These are phyloP conservation scores for Pseudomyrmex gracilis DNA, from an alignment of 1,140 invertebrate species.

Conservation along the genomic window DNA sequence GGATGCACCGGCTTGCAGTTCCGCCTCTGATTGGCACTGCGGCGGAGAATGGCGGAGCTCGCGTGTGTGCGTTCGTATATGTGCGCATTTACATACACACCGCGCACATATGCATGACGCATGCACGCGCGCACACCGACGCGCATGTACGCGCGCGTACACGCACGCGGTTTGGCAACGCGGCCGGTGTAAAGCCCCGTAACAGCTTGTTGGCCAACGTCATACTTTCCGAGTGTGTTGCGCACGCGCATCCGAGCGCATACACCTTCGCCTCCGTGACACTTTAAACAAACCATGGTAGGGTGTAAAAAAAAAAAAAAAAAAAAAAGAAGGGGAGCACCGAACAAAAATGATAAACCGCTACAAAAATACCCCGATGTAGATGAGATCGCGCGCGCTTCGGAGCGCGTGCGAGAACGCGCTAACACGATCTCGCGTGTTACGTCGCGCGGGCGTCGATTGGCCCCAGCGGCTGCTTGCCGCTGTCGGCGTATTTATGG, in stretches of 20 bases:
- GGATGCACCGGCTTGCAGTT: conserved; percentile 71
- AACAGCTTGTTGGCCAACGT: conserved; percentile 74
- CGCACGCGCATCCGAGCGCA: conserved; percentile 63
- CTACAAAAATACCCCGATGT: conserved; percentile 72
- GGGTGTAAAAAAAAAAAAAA: conserved; percentile 60
- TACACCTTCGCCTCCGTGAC: conserved; percentile 71
- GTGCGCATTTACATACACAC: too few relatives aligned
- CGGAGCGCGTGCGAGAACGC: conserved; percentile 11
- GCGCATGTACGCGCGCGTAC: conserved; percentile 2
- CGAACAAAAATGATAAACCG: conserved; percentile 72
- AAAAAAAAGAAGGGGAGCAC: conserved; percentile 61
- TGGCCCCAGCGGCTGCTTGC: conserved; percentile 51
- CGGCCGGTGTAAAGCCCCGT: conserved; percentile 70
- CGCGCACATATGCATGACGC: too few relatives aligned
- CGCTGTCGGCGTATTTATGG: conserved; percentile 44
- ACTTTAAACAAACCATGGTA: conserved; percentile 73
- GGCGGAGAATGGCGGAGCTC: conserved; percentile 63
- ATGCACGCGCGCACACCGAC: neutral
- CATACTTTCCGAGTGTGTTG: conserved; percentile 35
- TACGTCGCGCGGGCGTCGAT: conserved; percentile 41
- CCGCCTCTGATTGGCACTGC: conserved; percentile 70
- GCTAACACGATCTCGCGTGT: neutral
- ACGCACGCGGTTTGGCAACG: conserved; percentile 68
- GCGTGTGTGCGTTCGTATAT: neutral
- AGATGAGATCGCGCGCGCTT: conserved; percentile 54